Base-by-base conservation (phyloP, 2,888 invertebrate species). In the Tenthredo notha region DNA sequence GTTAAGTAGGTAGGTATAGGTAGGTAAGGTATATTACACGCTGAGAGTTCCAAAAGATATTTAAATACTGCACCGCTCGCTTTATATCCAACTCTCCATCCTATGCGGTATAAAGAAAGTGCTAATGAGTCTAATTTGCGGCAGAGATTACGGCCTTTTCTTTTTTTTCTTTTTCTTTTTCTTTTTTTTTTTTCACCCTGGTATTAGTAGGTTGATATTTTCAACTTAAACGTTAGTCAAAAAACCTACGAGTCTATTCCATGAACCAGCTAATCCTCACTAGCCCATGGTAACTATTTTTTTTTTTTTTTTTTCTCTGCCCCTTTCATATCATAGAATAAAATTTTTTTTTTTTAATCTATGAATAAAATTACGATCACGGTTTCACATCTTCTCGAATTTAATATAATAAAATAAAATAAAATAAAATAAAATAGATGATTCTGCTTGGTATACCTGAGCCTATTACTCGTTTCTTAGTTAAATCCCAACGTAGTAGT, bases 101-200 rank as follows among this genome's bases (percentile, higher is more conserved):
- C 21, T 75, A 18, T 47, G 40, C 25, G 37, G 40, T 40, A 80
- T 61, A 61, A 80, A 80, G 78, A 80, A 80, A 61, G 78, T 80
- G 78, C 37, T 80, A 80, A 80, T 80, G 78, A 80, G 78, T n/a
- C 18, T 80, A 80, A 80, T 80, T 80, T 80, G 78, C 78, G 37
- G 37, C 78, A 40, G 78, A 80, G 78, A 80, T 80, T 80, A 61
- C 58, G 21, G 33, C 77, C 47, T 21, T 21, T 75, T n/a, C 4
- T n/a, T 54, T 33, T 77, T n/a, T n/a, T n/a, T n/a, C n/a, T n/a
- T n/a, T 21, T 21, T 75, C 7, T 1, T n/a, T 54, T 33, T 77
- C 47, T 21, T 21, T 75, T n/a, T 1, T n/a, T 54, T 33, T 77
- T 15, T 47, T 37, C 6, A 77, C 29, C 7, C 37, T 29, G 21